These are phyloP conservation scores for Saccostrea cuccullata DNA, from an alignment of 1,140 invertebrate genomes.

Conservation along the genomic window DNA sequence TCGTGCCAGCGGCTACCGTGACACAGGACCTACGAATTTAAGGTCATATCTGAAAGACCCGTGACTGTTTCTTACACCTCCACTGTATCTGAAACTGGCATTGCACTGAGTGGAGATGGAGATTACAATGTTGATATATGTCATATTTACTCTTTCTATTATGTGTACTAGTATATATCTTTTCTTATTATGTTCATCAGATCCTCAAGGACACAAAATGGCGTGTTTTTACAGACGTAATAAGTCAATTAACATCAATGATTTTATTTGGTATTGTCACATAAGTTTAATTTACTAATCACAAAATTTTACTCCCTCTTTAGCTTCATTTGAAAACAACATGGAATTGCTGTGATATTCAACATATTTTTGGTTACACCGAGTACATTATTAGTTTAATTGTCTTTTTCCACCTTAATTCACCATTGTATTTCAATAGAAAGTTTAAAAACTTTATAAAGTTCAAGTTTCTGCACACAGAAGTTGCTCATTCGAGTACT, in stretches of 20 bases:
- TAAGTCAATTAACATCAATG: conserved; percentile 24
- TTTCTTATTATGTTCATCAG: conserved; percentile 35
- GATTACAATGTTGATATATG: too few species aligned
- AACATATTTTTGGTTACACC: conserved; percentile 39
- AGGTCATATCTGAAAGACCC: too few species aligned
- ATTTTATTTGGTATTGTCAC: conserved; percentile 44
- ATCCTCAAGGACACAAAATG: conserved; percentile 44
- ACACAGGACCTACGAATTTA: too few species aligned
- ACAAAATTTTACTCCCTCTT: background rate
- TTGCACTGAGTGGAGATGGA: too few species aligned
- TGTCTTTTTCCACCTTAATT: conserved; percentile 20
- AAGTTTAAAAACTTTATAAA: background rate
- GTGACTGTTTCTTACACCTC: too few species aligned
- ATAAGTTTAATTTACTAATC: background rate
- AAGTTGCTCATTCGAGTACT: conserved; percentile 29
- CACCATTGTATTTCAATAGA: conserved; percentile 44
- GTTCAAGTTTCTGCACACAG: background rate
- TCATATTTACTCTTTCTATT: conserved; percentile 31
- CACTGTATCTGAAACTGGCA: too few species aligned
- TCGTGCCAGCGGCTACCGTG: too few species aligned
- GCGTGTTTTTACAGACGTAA: conserved; percentile 39
- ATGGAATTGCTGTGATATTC: conserved; percentile 40
- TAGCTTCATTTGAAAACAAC: conserved; percentile 42
- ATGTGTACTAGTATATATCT: conserved; percentile 24
- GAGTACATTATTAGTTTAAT: conserved; percentile 46